phyloP scores from a whole-genome alignment of 2,888 invertebrate species.

The Heliconius charithonia region DNA sequence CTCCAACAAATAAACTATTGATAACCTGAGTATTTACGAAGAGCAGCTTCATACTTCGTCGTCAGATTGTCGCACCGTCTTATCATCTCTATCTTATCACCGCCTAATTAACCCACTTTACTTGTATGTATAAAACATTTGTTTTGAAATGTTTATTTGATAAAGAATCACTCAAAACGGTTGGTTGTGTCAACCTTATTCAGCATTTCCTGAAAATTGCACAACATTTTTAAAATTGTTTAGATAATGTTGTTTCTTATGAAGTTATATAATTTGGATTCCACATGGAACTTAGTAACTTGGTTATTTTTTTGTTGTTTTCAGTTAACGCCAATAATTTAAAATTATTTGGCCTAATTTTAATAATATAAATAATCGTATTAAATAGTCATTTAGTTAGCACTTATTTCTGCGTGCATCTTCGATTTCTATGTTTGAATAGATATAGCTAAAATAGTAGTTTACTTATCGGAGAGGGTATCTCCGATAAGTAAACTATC shows the following conservation, averaged over 20 bases:
- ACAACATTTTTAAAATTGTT: slow-evolving; percentile 36
- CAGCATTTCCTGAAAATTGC: slow-evolving; percentile 49
- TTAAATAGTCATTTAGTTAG: too few relatives aligned
- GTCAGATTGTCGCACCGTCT: slow-evolving; percentile 40
- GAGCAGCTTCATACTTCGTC: slow-evolving; percentile 38
- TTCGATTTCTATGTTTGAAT: too few relatives aligned
- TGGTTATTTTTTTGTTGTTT: too few relatives aligned
- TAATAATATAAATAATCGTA: too few relatives aligned
- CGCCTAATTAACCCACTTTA: slow-evolving; percentile 71
- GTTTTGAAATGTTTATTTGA: slow-evolving; percentile 67
- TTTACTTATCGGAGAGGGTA: too few relatives aligned
- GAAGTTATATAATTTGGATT: not conserved
- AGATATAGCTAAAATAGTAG: too few relatives aligned
- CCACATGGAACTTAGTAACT: not conserved
- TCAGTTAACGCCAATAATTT: too few relatives aligned
- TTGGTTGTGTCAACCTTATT: slow-evolving; percentile 53
- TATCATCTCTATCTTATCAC: slow-evolving; percentile 66
- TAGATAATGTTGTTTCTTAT: not conserved
- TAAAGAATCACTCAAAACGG: slow-evolving; percentile 60
- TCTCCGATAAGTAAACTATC: too few relatives aligned
- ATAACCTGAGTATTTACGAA: slow-evolving; percentile 39
- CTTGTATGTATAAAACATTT: slow-evolving; percentile 60
- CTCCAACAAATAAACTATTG: slow-evolving; percentile 38
- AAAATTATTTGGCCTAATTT: too few relatives aligned
- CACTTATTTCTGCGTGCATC: too few relatives aligned